phyloP scores from a whole-genome alignment of 2,113 vertebrate genomes.

The Gopherus evgoodei region DNA sequence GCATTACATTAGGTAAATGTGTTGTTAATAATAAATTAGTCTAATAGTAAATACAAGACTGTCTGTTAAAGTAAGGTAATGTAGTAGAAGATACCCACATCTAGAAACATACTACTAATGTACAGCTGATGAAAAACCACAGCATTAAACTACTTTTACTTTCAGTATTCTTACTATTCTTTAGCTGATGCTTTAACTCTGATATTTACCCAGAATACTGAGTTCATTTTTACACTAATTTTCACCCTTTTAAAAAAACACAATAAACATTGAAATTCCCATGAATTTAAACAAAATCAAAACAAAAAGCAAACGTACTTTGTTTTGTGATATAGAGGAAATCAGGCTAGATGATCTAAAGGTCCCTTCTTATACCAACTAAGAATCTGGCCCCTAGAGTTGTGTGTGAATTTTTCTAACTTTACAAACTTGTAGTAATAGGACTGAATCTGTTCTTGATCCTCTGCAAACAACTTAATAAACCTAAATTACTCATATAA shows the following conservation, averaged over 20 bases:
- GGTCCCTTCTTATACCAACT: not conserved
- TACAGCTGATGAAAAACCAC: not conserved
- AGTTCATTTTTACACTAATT: not conserved
- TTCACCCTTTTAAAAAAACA: not conserved
- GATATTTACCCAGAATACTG: not conserved
- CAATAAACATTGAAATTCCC: not conserved
- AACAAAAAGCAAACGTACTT: not conserved
- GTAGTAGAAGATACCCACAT: not conserved
- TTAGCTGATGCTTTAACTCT: not conserved
- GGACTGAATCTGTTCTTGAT: not conserved
- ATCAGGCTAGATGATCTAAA: not conserved
- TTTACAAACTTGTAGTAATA: not conserved
- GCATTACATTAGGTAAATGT: not conserved
- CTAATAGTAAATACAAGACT: not conserved
- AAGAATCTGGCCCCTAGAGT: not conserved
- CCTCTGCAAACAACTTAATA: not conserved
- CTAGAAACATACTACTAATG: not conserved
- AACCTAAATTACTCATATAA: not conserved
- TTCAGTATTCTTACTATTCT: not conserved
- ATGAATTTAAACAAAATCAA: not conserved
- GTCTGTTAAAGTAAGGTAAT: not conserved
- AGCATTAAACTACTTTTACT: not conserved
- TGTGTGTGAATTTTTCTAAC: not conserved
- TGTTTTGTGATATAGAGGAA: not conserved
- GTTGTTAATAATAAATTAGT: not conserved